Conservation (phyloP, 2,888 invertebrate genomes). For the Eupithecia insigniata region DNA sequence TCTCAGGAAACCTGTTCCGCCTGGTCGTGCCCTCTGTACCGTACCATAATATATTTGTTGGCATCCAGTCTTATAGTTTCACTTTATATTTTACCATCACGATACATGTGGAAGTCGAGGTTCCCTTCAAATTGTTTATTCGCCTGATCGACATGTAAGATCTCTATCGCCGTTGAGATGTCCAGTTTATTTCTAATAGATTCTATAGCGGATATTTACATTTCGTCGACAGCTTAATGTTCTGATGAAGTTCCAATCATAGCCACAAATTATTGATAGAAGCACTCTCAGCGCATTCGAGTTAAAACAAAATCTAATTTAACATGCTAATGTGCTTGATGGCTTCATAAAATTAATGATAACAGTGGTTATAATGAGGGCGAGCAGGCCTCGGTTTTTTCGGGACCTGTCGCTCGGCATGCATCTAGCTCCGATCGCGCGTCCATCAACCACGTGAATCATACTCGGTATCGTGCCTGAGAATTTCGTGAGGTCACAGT, state of each 20-base stretch:
- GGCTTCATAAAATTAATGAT: slow-evolving; percentile 67
- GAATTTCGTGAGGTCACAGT: slow-evolving; percentile 84
- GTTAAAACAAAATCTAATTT: slow-evolving; percentile 61
- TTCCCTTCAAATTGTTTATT: slow-evolving; percentile 36
- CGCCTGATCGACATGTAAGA: slow-evolving; percentile 44
- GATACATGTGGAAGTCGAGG: slow-evolving; percentile 54
- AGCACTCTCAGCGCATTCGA: slow-evolving; percentile 48
- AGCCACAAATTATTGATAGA: slow-evolving; percentile 52
- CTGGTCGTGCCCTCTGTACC: slow-evolving; percentile 78
- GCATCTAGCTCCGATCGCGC: slow-evolving; percentile 75
- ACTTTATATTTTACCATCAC: slow-evolving; percentile 70
- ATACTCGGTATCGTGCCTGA: slow-evolving; percentile 76
- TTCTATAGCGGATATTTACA: slow-evolving; percentile 52
- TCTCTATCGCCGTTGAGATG: slow-evolving; percentile 48
- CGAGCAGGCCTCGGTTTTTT: slow-evolving; percentile 52
- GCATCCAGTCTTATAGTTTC: slow-evolving; percentile 71
- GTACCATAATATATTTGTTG: slow-evolving; percentile 65
- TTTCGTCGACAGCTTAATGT: slow-evolving; percentile 61
- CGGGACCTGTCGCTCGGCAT: slow-evolving; percentile 64
- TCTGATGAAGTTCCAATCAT: slow-evolving; percentile 50
- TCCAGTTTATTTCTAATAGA: slow-evolving; percentile 37
- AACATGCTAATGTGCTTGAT: slow-evolving; percentile 63
- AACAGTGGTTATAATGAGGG: slow-evolving; percentile 54
- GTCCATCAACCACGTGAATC: slow-evolving; percentile 80
- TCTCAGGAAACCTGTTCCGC: slow-evolving; percentile 75